phyloP scores from a whole-genome alignment of 2,113 vertebrate species.

The Oostethus manadensis region DNA sequence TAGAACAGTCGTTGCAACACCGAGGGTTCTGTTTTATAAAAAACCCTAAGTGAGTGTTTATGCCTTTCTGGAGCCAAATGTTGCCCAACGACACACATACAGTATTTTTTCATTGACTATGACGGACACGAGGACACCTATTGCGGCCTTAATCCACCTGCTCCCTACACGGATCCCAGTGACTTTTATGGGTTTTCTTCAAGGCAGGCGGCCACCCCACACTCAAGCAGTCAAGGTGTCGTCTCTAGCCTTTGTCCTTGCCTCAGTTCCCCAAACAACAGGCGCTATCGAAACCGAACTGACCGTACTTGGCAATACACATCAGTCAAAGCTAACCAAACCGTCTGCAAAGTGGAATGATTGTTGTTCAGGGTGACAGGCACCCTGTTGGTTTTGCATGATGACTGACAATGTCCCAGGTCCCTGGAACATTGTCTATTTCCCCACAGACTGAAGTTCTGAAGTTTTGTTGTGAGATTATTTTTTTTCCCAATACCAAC shows the following conservation, averaged over 20 bases:
- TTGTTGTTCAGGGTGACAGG: no score
- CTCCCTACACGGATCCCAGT: not conserved
- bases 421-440: no score
- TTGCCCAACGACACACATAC: constrained; percentile 10
- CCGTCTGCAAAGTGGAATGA: no score
- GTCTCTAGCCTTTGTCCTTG: no score
- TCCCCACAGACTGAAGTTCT: no score
- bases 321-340: no score
- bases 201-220: not conserved
- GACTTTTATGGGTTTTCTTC: not conserved
- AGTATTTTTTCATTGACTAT: constrained; percentile 17
- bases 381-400: not conserved
- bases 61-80: constrained; percentile 16
- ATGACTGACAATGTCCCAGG: not conserved
- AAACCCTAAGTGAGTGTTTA: constrained; percentile 12
- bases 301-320: no score
- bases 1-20: constrained; percentile 18
- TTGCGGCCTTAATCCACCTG: constrained; percentile 10
- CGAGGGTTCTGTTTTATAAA: constrained; percentile 22
- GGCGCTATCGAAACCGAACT: no score
- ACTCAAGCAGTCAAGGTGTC: not conserved
- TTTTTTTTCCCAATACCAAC: no score
- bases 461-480: no score
- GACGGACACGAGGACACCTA: constrained; percentile 5
- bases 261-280: no score